A percentile compares a stretch with the other conserved stretches of the same genome.
Evolutionary conservation across 2,888 invertebrate species (phyloP).

Genomic region (Lithophane ornitopus): DNA sequence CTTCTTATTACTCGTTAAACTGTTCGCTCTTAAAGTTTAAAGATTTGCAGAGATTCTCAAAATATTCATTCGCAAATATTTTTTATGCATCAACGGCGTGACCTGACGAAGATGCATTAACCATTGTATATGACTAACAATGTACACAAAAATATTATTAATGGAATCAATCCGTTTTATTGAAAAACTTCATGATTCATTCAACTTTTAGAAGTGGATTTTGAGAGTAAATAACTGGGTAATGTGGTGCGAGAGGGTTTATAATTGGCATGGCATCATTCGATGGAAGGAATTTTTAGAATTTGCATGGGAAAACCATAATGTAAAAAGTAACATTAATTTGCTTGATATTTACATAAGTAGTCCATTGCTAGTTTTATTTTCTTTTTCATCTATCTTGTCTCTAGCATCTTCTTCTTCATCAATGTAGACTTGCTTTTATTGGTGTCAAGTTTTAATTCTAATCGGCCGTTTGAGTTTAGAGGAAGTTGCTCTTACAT

Average conservation of each 20-base stretch:
- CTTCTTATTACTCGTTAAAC: conserved; percentile 9
- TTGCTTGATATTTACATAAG: neutral
- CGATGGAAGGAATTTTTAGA: conserved; percentile 26
- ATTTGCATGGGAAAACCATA: neutral
- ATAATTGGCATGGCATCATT: conserved; percentile 43
- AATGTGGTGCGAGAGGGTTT: conserved; percentile 29
- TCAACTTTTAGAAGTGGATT: conserved; percentile 36
- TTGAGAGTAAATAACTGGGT: conserved; percentile 51
- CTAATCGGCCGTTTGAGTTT: neutral
- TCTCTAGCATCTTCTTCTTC: neutral
- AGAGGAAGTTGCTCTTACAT: neutral
- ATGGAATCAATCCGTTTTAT: conserved; percentile 19
- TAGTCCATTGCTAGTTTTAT: neutral
- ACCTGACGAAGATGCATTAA: conserved; percentile 33
- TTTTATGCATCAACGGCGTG: conserved; percentile 9
- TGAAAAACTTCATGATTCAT: conserved; percentile 47
- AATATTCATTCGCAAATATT: conserved; percentile 30
- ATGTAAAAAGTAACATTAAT: neutral
- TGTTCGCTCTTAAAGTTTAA: conserved; percentile 16
- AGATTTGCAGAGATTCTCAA: conserved; percentile 13
- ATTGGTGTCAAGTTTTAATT: neutral
- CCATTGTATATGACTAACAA: conserved; percentile 32
- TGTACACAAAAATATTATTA: conserved; percentile 49
- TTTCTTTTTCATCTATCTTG: neutral
- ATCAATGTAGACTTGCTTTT: neutral